These are phyloP conservation scores for Drosophila subsilvestris DNA, from an alignment of 2,888 invertebrate species.

Conservation along the genomic window DNA sequence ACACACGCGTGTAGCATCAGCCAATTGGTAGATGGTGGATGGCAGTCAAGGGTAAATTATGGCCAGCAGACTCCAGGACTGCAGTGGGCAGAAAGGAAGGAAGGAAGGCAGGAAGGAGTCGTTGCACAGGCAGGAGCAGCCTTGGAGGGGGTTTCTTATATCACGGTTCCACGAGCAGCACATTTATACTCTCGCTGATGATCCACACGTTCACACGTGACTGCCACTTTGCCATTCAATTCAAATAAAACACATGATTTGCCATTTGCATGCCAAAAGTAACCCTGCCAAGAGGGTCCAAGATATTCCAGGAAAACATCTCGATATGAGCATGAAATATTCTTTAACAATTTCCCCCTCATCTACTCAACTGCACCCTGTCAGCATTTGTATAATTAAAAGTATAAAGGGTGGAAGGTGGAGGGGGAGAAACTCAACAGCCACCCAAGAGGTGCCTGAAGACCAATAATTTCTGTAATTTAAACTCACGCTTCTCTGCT, in stretches of 20 bases:
- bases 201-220: background rate
- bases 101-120: background rate
- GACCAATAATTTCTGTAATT: background rate
- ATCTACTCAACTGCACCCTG: background rate
- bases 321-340: too few relatives aligned
- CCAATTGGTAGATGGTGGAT: slow-evolving; percentile 60
- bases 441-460: background rate
- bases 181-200: background rate
- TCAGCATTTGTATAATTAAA: background rate
- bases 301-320: too few relatives aligned
- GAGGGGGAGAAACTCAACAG: background rate
- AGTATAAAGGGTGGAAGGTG: background rate
- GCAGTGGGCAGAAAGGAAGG: slow-evolving; percentile 14
- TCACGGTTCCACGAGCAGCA: too few relatives aligned
- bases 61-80: slow-evolving; percentile 47
- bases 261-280: too few relatives aligned
- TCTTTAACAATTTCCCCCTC: too few relatives aligned
- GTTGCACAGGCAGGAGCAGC: too few relatives aligned
- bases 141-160: too few relatives aligned
- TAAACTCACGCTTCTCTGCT: background rate
- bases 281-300: too few relatives aligned
- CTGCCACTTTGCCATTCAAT: background rate
- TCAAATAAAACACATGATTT: background rate
- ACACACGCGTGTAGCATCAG: slow-evolving; percentile 37
- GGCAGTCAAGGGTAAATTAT: slow-evolving; percentile 67